Percentiles rank a stretch among this genome's conserved stretches.
phyloP scores from a whole-genome alignment of 2,888 invertebrate species.

The Tigriopus californicus region DNA sequence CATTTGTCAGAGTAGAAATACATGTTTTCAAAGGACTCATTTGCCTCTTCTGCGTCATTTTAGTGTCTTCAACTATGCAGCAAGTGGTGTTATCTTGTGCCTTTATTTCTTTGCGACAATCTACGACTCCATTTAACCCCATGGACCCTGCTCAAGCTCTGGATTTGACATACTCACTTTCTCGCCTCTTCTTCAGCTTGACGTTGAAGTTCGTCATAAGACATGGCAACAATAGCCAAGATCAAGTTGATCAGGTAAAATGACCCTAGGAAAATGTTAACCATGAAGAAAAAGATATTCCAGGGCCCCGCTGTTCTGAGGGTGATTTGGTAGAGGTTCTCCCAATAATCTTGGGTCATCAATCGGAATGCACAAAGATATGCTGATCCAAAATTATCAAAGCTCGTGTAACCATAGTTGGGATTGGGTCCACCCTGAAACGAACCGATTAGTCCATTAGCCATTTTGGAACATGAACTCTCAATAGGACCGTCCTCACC shows the following conservation, averaged over 20 bases:
- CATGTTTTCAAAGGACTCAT: too few relatives aligned
- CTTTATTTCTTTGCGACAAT: too few relatives aligned
- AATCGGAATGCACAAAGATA: constrained; percentile 86
- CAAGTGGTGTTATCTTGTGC: too few relatives aligned
- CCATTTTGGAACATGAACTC: too few relatives aligned
- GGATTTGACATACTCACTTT: constrained; percentile 4
- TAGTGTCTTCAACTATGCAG: too few relatives aligned
- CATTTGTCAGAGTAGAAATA: too few relatives aligned
- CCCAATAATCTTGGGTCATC: constrained; percentile 98
- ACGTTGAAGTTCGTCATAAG: constrained; percentile 93
- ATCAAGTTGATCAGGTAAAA: constrained; percentile 97
- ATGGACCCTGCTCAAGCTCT: too few relatives aligned
- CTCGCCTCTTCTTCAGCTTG: constrained; percentile 68
- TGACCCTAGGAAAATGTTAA: constrained; percentile 93
- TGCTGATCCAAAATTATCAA: constrained; percentile 94
- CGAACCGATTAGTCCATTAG: too few relatives aligned
- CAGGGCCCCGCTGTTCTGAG: constrained; percentile 83
- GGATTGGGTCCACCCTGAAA: constrained; percentile 63
- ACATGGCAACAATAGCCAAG: constrained; percentile 97
- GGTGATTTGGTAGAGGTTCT: constrained; percentile 83
- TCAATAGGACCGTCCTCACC: too few relatives aligned
- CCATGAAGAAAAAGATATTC: constrained; percentile 94
- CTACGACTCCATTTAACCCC: too few relatives aligned
- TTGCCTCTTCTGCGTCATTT: too few relatives aligned
- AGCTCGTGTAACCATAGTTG: constrained; percentile 90